Base-by-base conservation (phyloP, 2,888 invertebrate genomes). In the Drosophila subquinaria region DNA sequence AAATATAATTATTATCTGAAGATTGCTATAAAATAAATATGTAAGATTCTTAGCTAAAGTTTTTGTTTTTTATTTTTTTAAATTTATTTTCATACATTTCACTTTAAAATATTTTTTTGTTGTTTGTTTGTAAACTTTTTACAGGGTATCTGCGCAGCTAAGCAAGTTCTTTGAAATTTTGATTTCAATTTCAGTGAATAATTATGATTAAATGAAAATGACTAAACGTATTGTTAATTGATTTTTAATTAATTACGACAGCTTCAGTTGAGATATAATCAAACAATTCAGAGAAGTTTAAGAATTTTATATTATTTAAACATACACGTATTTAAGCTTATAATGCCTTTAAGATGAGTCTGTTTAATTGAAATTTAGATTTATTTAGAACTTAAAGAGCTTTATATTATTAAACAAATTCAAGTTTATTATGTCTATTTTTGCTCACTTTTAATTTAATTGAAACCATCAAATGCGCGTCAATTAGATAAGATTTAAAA, bases 401-500 rank as follows among this genome's bases (percentile, higher is more conserved):
- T 66, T 50, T 33, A 35, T 33, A 50, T 43, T 1, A 42, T 23
- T 36, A 30, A 38, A 15, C 20, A 45, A n/a, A 47, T 27, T 13
- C 36, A 15, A 8, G 35, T 43, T 43, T 42, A 42, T 35, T 13
- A 8, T 20, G 47, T 52, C 11, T 60, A 33, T n/a, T 17, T 40
- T 42, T 27, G 6, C 15, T 5, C 35, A 30, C 33, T 23, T 48
- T 48, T 4, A n/a, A 27, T 17, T 48, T 20, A 50, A 20, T 45
- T 42, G 36, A 13, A 40, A 15, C 17, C 27, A 20, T 40, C 35
- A 52, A 60, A 60, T 40, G 36, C 56, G 17, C 76, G 79, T 79
- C 76, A 76, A 75, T 75, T 50, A 64, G 80, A 76, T 79, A 75
- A 74, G 42, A 63, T 23, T 36, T 20, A 38, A 6, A 50, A 10